These are phyloP conservation scores for Bugula neritina DNA, from an alignment of 2,888 invertebrate genomes.

Conservation along the genomic window DNA sequence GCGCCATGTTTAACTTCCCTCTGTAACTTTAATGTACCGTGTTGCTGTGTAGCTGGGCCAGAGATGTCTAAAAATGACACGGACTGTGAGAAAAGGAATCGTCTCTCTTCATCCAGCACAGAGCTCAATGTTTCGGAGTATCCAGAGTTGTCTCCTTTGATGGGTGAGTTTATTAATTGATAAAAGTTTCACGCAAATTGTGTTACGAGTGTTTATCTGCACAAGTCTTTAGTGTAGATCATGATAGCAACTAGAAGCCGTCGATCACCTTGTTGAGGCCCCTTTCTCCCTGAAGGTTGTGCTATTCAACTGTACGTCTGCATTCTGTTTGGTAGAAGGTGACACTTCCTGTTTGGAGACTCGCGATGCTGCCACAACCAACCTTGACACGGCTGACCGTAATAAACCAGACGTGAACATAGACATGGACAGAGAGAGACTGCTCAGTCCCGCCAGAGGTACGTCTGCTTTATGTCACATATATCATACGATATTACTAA, in stretches of 20 bases:
- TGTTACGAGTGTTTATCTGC: too few relatives aligned
- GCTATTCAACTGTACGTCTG: too few relatives aligned
- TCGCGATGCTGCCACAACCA: not conserved
- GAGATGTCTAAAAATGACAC: not conserved
- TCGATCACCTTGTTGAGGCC: too few relatives aligned
- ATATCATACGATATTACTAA: not conserved
- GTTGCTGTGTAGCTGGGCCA: not conserved
- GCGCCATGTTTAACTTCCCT: too few relatives aligned
- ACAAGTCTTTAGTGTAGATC: too few relatives aligned
- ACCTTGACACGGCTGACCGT: conserved; percentile 2
- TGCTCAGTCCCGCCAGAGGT: not conserved
- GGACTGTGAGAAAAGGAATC: not conserved
- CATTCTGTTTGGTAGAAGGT: not conserved
- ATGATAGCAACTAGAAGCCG: too few relatives aligned
- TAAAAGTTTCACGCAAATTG: too few relatives aligned
- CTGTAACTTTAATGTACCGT: too few relatives aligned
- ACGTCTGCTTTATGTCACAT: not conserved
- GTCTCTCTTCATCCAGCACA: not conserved
- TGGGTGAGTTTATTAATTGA: not conserved
- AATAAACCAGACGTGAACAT: conserved; percentile 21
- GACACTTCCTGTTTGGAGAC: not conserved
- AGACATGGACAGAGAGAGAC: conserved; percentile 11
- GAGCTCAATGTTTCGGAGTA: not conserved
- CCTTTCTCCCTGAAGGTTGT: too few relatives aligned
- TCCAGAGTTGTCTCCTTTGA: not conserved